Base-by-base conservation (phyloP, 2,888 invertebrate genomes). In the Trisateles emortualis region DNA sequence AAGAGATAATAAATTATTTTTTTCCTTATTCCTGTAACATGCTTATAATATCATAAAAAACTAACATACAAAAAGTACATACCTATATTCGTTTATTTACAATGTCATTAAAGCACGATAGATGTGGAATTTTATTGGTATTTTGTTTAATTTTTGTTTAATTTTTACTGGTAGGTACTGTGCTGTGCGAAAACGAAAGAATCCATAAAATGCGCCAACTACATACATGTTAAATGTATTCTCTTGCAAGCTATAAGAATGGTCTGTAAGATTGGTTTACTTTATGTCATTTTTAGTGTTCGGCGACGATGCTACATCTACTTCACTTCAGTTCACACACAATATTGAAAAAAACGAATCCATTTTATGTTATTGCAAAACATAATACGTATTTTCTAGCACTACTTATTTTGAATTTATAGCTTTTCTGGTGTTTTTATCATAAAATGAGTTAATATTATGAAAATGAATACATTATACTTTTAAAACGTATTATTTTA, bases 1-100 rank as follows among this genome's bases (percentile, higher is more conserved):
- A 26, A 8, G 9, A 6, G 64, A 72, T 70, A 71, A 64, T 65
- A 50, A 64, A 48, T 35, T n/a, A 55, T 56, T 54, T 71, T 83
- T 76, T 76, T 72, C 78, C 74, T 68, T 51, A 73, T 64, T 56
- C 52, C 6, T 26, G n/a, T n/a, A n/a, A n/a, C n/a, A n/a, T n/a
- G n/a, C n/a, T n/a, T n/a, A n/a, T n/a, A n/a, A n/a, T n/a, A n/a
- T n/a, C n/a, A n/a, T n/a, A n/a, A n/a, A n/a, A n/a, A n/a, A n/a
- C n/a, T n/a, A n/a, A n/a, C n/a, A n/a, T n/a, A n/a, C n/a, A n/a
- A n/a, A n/a, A n/a, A n/a, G n/a, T n/a, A n/a, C n/a, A n/a, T n/a
- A n/a, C n/a, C n/a, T 29, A 10, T 58, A 59, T 63, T 69, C 73
- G 60, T 72, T 66, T 61, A 47, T 59, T 61, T 54, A 55, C 66